These are phyloP conservation scores for Drosophila helvetica DNA, from an alignment of 2,888 invertebrate genomes.

Conservation along the genomic window DNA sequence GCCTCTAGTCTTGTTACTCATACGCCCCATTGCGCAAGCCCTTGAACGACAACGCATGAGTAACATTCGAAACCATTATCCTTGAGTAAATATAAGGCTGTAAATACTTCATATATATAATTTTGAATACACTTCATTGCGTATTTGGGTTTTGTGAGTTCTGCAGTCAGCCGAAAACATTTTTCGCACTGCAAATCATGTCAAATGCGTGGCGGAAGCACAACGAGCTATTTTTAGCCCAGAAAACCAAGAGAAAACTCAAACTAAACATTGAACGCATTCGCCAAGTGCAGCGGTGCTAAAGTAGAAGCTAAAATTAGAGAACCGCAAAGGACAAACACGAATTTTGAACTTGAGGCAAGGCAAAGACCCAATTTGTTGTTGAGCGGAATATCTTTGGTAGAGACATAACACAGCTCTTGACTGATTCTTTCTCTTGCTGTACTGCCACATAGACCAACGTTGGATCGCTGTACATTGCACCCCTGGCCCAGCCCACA, in stretches of 20 bases:
- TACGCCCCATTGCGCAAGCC: constrained; percentile 22
- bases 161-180: constrained; percentile 9
- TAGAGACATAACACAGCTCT: background rate
- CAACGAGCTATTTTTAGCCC: constrained; percentile 58
- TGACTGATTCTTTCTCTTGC: background rate
- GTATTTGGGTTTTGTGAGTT: background rate
- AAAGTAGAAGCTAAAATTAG: constrained; percentile 53
- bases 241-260: constrained; percentile 20
- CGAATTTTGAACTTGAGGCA: constrained; percentile 75
- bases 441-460: constrained; percentile 69
- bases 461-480: constrained; percentile 86
- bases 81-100: background rate
- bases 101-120: constrained; percentile 4
- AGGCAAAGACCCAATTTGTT: background rate
- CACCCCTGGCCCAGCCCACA: constrained; percentile 84
- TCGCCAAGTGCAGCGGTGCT: constrained; percentile 43
- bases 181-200: constrained; percentile 16
- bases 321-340: constrained; percentile 68
- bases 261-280: constrained; percentile 65
- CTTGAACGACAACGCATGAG: constrained; percentile 20
- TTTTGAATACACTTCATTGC: background rate
- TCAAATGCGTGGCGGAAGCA: constrained; percentile 54
- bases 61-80: constrained; percentile 16
- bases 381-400: background rate
- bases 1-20: constrained; percentile 44